phyloP scores from a whole-genome alignment of 2,113 vertebrate genomes.

The Neolamprologus fasciatus region DNA sequence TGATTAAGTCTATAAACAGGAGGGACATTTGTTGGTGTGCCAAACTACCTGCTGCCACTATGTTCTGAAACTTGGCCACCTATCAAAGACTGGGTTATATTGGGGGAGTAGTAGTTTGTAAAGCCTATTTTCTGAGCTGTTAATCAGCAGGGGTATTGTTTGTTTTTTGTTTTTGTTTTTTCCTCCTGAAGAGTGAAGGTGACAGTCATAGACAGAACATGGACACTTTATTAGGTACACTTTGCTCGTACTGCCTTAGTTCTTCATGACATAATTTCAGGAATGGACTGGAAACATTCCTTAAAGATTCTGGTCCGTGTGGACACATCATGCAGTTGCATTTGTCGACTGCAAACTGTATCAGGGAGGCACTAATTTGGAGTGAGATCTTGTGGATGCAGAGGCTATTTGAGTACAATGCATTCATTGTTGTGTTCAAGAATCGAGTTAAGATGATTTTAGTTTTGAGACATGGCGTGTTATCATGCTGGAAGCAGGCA shows the following conservation, averaged over 20 bases:
- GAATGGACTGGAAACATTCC: neutral
- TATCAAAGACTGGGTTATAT: neutral
- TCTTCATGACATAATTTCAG: neutral
- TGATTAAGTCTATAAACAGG: neutral
- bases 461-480: neutral
- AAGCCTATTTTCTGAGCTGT: neutral
- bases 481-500: neutral
- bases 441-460: neutral
- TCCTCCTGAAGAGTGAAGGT: neutral
- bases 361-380: neutral
- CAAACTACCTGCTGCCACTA: neutral
- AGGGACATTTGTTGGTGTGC: neutral
- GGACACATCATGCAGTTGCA: neutral
- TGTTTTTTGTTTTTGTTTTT: neutral
- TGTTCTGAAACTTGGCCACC: neutral
- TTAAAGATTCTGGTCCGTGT: neutral
- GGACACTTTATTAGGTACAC: neutral
- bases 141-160: neutral
- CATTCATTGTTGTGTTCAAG: neutral
- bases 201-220: neutral
- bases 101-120: neutral
- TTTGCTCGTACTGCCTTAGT: neutral
- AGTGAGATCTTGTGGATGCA: neutral
- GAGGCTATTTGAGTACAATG: neutral
- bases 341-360: neutral